Percentiles rank a stretch among this genome's conserved stretches.
Evolutionary conservation across 2,113 vertebrate species (phyloP).

Genomic region (Thalassarche chlororhynchos): DNA sequence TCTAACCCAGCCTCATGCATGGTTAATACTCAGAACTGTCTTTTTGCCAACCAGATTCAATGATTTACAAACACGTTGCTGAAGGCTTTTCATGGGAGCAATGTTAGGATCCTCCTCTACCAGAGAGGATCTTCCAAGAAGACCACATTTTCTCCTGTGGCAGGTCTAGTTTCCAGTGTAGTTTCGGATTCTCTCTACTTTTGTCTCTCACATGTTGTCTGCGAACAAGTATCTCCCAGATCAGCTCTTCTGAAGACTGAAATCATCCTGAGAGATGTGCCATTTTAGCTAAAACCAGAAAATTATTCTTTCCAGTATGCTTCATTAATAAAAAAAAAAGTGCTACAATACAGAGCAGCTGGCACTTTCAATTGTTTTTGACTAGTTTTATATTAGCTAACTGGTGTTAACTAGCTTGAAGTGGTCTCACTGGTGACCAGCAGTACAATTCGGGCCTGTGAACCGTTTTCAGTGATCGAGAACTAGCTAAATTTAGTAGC

Average conservation of each 20-base stretch:
- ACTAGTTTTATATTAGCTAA: background rate
- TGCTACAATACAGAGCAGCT: background rate
- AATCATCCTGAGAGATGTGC: background rate
- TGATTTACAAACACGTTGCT: background rate
- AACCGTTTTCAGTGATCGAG: background rate
- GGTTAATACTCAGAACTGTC: background rate
- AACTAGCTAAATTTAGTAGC: background rate
- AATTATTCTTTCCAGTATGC: background rate
- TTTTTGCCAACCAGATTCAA: background rate
- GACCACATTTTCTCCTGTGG: background rate
- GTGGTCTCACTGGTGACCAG: background rate
- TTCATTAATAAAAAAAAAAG: background rate
- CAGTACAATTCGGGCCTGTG: background rate
- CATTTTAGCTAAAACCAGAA: background rate
- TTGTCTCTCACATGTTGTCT: background rate
- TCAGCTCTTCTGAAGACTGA: background rate
- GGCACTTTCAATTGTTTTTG: background rate
- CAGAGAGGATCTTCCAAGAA: background rate
- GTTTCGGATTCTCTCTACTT: background rate
- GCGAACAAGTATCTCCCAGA: background rate
- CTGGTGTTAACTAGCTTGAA: background rate
- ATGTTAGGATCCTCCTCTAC: background rate
- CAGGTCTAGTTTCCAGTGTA: background rate
- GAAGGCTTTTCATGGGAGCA: background rate
- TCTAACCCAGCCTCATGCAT: background rate